Percentiles rank a stretch among this genome's conserved stretches.
Evolutionary conservation across 2,888 invertebrate species (phyloP).

Genomic region (Elmis aenea): DNA sequence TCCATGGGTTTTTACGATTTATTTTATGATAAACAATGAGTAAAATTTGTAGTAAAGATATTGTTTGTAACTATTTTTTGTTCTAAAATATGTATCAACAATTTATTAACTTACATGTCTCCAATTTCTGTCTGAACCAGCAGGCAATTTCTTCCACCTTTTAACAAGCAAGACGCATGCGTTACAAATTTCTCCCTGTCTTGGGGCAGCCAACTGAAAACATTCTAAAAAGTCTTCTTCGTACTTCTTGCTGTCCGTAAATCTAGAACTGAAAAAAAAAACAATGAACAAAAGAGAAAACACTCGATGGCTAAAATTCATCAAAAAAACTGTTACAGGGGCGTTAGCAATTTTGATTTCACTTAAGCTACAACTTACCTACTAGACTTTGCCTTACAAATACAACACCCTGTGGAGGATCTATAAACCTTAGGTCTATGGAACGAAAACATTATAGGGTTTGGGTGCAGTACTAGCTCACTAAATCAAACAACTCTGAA

Average conservation of each 20-base stretch:
- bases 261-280: constrained; percentile 61
- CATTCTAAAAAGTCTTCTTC: constrained; percentile 76
- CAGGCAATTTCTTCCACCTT: constrained; percentile 71
- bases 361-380: constrained; percentile 49
- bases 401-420: constrained; percentile 77
- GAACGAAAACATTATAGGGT: constrained; percentile 70
- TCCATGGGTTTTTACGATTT: no score
- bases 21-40: no score
- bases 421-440: constrained; percentile 83
- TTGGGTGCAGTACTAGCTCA: constrained; percentile 22
- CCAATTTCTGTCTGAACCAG: constrained; percentile 69
- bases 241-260: constrained; percentile 79
- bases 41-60: no score
- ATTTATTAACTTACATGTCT: constrained; percentile 60
- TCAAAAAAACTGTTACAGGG: background rate
- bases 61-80: no score
- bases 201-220: constrained; percentile 66
- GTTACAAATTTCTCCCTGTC: constrained; percentile 81
- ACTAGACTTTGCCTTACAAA: constrained; percentile 82
- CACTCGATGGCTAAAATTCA: no score
- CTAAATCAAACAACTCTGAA: constrained; percentile 36
- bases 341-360: background rate
- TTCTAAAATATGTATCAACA: no score
- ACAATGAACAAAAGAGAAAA: no score
- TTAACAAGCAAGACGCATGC: constrained; percentile 81